Conservation (phyloP, 2,888 invertebrate genomes). For the Anthoptus insignis region DNA sequence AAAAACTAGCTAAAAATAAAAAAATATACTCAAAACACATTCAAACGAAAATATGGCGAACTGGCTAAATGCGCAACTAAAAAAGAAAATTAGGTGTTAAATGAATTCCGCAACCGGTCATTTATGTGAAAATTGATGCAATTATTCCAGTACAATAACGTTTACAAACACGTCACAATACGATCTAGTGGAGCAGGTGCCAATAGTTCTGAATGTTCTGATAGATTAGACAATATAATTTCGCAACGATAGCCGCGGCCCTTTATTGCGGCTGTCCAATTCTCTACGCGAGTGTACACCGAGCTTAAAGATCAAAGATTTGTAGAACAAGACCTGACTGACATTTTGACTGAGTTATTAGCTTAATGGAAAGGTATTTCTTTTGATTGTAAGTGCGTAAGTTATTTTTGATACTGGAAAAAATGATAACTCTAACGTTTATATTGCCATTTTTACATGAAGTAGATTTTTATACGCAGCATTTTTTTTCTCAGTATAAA, state of each 20-base stretch:
- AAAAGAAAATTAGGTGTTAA: conserved; percentile 26
- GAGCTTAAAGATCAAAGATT: conserved; percentile 21
- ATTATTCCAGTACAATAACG: conserved; percentile 37
- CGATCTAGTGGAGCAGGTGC: conserved; percentile 37
- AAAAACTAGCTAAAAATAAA: too few species aligned
- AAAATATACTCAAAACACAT: too few species aligned
- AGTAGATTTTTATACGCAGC: too few species aligned
- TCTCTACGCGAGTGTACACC: conserved; percentile 19
- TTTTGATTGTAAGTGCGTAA: too few species aligned
- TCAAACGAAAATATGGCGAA: too few species aligned
- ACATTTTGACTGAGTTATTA: conserved; percentile 8
- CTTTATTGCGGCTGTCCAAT: conserved; percentile 43
- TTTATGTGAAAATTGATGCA: conserved; percentile 35
- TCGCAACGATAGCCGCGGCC: conserved; percentile 62
- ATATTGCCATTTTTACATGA: too few species aligned
- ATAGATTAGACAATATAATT: conserved; percentile 62
- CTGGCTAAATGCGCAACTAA: too few species aligned
- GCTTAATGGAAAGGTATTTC: too few species aligned
- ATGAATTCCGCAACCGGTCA: conserved; percentile 27
- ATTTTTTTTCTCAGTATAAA: too few species aligned
- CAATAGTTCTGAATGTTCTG: conserved; percentile 19
- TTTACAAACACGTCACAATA: conserved; percentile 23
- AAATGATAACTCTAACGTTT: too few species aligned
- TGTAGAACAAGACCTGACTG: conserved; percentile 10
- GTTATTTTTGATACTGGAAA: too few species aligned